A percentile compares a stretch with the other conserved stretches of the same genome.
These are phyloP conservation scores for Crocallis elinguaria DNA, from an alignment of 2,888 invertebrate genomes.

Conservation along the genomic window DNA sequence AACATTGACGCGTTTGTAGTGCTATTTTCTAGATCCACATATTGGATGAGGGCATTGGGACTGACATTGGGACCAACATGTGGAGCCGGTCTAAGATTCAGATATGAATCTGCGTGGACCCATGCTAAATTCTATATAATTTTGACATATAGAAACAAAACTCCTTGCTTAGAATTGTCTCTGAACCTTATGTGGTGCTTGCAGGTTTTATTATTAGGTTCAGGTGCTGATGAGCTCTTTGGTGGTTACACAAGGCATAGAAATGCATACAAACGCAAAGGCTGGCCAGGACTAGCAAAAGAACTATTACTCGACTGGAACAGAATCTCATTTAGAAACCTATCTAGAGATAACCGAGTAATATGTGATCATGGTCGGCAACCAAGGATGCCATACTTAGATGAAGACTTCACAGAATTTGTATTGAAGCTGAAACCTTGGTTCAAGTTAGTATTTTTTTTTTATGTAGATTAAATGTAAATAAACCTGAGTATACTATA, in stretches of 20 bases:
- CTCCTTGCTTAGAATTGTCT: no score
- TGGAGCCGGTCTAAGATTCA: no score
- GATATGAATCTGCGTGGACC: no score
- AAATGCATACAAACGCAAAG: constrained; percentile 86
- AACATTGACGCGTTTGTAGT: no score
- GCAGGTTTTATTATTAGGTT: constrained; percentile 93
- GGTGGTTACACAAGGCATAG: constrained; percentile 97
- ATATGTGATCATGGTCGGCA: constrained; percentile 95
- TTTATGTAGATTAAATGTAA: background rate
- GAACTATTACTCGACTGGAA: constrained; percentile 92
- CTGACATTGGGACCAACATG: no score
- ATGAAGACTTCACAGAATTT: constrained; percentile 88
- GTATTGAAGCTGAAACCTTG: constrained; percentile 87
- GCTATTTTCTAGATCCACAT: no score
- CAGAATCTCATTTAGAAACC: constrained; percentile 94
- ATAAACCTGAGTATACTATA: no score
- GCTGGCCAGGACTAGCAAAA: constrained; percentile 81
- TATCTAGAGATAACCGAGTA: constrained; percentile 97
- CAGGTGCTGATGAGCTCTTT: constrained; percentile 98
- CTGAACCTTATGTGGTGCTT: constrained; percentile 28
- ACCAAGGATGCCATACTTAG: constrained; percentile 91
- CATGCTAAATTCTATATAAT: no score
- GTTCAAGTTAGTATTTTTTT: constrained; percentile 87
- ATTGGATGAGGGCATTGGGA: no score
- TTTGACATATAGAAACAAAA: no score